A percentile compares a stretch with the other conserved stretches of the same genome.
Conservation (phyloP, 2,113 vertebrate genomes). For the Lathamus discolor region DNA sequence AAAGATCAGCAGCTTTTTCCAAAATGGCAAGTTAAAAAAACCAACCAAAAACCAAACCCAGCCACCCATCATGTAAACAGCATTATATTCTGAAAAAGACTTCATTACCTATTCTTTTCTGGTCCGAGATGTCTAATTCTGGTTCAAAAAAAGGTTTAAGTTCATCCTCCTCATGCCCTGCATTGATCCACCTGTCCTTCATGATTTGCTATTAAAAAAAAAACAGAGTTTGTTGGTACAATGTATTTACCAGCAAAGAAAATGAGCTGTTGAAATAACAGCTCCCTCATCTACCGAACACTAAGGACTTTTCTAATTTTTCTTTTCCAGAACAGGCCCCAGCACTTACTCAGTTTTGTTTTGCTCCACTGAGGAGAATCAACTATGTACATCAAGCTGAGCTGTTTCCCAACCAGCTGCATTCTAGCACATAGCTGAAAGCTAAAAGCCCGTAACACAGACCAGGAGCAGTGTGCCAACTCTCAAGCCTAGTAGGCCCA, state of each 20-base stretch:
- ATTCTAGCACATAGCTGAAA: not conserved
- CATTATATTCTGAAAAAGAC: not conserved
- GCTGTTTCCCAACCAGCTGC: not conserved
- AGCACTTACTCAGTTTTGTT: not conserved
- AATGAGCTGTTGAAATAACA: not conserved
- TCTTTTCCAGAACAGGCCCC: not conserved
- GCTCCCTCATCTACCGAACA: not conserved
- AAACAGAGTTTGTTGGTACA: not conserved
- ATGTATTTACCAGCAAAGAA: not conserved
- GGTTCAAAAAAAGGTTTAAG: slow-evolving; percentile 95
- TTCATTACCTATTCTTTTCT: slow-evolving; percentile 94
- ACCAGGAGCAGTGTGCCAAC: not conserved
- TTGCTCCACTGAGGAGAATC: not conserved
- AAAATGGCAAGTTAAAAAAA: not conserved
- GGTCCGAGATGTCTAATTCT: slow-evolving; percentile 94
- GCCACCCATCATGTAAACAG: not conserved
- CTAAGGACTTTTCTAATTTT: not conserved
- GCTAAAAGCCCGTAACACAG: not conserved
- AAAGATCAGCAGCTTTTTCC: not conserved
- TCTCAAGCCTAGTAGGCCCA: not conserved
- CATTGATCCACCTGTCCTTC: slow-evolving; percentile 99
- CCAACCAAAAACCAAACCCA: not conserved
- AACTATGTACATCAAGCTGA: not conserved
- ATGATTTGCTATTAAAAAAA: slow-evolving; percentile 90
- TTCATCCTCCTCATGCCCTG: slow-evolving; percentile 94